phyloP scores from a whole-genome alignment of 1,140 invertebrate genomes.

The Drosophila tsacasi region DNA sequence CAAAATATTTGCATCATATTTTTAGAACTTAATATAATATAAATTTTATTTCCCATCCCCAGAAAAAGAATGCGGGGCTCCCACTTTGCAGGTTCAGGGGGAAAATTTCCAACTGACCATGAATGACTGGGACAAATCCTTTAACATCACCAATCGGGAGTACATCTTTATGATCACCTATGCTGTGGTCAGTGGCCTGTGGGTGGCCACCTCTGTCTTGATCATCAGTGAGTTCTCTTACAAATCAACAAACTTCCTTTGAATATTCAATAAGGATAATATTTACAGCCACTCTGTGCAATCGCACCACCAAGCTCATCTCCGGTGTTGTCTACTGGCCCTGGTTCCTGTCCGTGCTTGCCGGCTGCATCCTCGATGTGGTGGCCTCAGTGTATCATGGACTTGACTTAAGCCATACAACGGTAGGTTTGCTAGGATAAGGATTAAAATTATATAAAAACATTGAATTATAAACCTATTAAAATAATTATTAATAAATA shows the following conservation, averaged over 20 bases:
- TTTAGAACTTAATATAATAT: background rate
- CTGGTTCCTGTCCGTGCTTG: slow-evolving; percentile 74
- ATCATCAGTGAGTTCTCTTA: slow-evolving; percentile 64
- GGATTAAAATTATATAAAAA: no score
- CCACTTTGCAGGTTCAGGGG: background rate
- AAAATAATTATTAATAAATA: background rate
- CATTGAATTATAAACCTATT: background rate
- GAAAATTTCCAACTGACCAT: slow-evolving; percentile 5
- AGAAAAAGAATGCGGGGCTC: slow-evolving; percentile 53
- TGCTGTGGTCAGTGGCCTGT: slow-evolving; percentile 72
- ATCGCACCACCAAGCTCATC: slow-evolving; percentile 70
- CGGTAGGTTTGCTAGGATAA: slow-evolving; percentile 28
- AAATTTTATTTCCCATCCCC: background rate
- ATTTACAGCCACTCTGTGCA: slow-evolving; percentile 66
- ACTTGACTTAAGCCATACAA: slow-evolving; percentile 62
- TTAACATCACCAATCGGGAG: slow-evolving; percentile 57
- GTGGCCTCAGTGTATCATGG: slow-evolving; percentile 76
- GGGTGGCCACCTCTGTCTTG: slow-evolving; percentile 69
- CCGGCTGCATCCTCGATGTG: slow-evolving; percentile 67
- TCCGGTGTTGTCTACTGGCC: slow-evolving; percentile 73
- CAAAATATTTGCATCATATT: background rate
- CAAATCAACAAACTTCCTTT: no score
- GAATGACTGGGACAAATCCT: slow-evolving; percentile 58
- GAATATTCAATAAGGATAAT: background rate
- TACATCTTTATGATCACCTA: slow-evolving; percentile 75